Evolutionary conservation across 1,140 invertebrate species (phyloP).

Genomic region (Saxidomus purpurata): DNA sequence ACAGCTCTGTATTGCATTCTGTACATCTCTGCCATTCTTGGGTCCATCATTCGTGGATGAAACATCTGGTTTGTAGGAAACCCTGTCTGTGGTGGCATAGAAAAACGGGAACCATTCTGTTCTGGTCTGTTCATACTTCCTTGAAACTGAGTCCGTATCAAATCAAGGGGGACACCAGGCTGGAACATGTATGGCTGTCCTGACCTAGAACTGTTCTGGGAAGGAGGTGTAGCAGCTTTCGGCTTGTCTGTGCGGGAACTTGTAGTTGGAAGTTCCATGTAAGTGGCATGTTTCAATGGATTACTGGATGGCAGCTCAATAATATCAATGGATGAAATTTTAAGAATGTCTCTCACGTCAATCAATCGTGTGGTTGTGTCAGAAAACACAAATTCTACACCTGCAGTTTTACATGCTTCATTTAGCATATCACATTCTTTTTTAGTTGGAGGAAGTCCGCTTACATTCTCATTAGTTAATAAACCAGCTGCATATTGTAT

Average conservation of each 20-base stretch:
- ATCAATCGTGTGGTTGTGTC: conserved; percentile 81
- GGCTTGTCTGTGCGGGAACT: conserved; percentile 27
- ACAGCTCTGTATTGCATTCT: conserved; percentile 24
- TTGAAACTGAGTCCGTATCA: conserved; percentile 35
- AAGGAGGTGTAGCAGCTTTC: background rate
- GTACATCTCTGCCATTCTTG: conserved; percentile 19
- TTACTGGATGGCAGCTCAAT: conserved; percentile 82
- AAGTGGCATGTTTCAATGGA: conserved; percentile 83
- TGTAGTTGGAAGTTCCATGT: conserved; percentile 75
- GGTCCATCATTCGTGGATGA: conserved; percentile 41
- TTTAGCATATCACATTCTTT: conserved; percentile 82
- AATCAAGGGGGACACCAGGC: conserved; percentile 11
- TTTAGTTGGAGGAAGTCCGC: conserved; percentile 74
- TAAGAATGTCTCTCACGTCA: conserved; percentile 76
- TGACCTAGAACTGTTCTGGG: background rate
- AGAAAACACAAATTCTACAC: conserved; percentile 82
- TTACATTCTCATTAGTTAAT: conserved; percentile 73
- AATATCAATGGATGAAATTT: conserved; percentile 76
- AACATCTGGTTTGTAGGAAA: background rate
- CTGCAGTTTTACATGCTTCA: conserved; percentile 81
- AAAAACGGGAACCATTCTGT: background rate
- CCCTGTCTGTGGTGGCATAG: background rate
- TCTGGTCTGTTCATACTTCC: conserved; percentile 1
- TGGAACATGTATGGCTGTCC: conserved; percentile 46
- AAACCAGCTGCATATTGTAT: conserved; percentile 84